Evolutionary conservation across 2,797 vertebrate genomes (phyloP).

Genomic region (Hoplostethus atlanticus): DNA sequence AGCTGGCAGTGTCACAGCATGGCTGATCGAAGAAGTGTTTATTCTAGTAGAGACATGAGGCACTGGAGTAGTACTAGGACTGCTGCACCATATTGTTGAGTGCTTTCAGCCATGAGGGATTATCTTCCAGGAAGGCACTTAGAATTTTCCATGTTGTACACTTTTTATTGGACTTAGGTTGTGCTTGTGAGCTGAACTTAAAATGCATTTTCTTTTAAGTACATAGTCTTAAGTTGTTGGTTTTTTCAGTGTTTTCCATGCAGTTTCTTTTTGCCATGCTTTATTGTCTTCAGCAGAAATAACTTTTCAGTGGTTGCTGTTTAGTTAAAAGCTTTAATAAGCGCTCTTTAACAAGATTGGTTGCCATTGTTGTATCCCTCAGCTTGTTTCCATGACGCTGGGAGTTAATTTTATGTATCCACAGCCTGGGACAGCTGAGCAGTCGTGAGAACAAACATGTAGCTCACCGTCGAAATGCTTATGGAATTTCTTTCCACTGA

Average conservation of each 20-base stretch:
- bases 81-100: conserved; percentile 1
- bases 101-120: conserved; percentile 7
- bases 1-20: conserved; percentile 5
- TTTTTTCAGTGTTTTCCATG: not conserved
- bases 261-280: conserved; percentile 19
- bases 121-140: conserved; percentile 19
- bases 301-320: conserved; percentile 1
- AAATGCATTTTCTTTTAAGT: not conserved
- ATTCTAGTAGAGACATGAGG: conserved; percentile 12
- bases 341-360: conserved; percentile 56
- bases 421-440: conserved; percentile 35
- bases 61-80: conserved; percentile 21
- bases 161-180: not conserved
- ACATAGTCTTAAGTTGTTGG: too few species aligned
- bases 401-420: conserved; percentile 50
- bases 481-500: conserved; percentile 10
- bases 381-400: conserved; percentile 61
- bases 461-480: not conserved
- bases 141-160: conserved; percentile 1
- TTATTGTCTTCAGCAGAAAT: not conserved
- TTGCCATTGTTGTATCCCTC: conserved; percentile 46
- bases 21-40: not conserved
- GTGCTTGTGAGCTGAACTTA: not conserved
- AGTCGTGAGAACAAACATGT: conserved; percentile 12
- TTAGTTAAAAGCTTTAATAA: conserved; percentile 54